Evolutionary conservation across 2,888 invertebrate genomes (phyloP), one percentile per base, ranked within the genome.

Genomic region (Drosophila recens): DNA sequence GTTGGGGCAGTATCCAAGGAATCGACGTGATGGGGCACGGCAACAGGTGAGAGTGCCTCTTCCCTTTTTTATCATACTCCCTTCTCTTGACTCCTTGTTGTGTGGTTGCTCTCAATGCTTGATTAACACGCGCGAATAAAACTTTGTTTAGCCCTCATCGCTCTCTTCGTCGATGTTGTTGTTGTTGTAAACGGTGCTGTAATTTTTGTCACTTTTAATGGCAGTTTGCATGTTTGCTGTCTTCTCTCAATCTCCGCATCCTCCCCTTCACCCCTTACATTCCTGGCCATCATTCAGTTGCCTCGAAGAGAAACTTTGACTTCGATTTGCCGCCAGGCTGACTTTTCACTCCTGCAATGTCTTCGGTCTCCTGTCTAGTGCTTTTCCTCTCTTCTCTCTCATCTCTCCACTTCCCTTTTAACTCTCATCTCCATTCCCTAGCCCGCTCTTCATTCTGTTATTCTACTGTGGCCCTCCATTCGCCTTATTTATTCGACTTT

Each of bases 161-260:
- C 38, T 64, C 40, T 48, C 46, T 49, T 38, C 17, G 8, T n/a
- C 42, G 36, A 42, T 46, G 49, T 3, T 34, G 46, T 36, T 56
- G 51, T 52, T 69, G 65, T 46, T 67, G 51, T 46, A 20, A 58
- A 48, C 62, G 65, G 57, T 67, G 51, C 63, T 68, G 80, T 72
- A 72, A 80, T 88, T 80, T 77, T 84, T 75, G 88, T 74, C 87
- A 80, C 75, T 86, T 86, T 87, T 88, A 88, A 88, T 88, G 87
- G 68, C 79, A 86, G 84, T 88, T 88, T 76, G 67, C 67, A 70
- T 71, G 79, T 68, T 83, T 65, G 64, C 57, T 63, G 54, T 61
- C 43, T 51, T 11, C 13, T 23, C 63, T 13, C 34, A 45, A 15
- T 15, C 43, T 8, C 15, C 20, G 8, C 54, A 34, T 6, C 8